Conservation (phyloP, 2,888 invertebrate species). For the Cheiracanthium punctorium region DNA sequence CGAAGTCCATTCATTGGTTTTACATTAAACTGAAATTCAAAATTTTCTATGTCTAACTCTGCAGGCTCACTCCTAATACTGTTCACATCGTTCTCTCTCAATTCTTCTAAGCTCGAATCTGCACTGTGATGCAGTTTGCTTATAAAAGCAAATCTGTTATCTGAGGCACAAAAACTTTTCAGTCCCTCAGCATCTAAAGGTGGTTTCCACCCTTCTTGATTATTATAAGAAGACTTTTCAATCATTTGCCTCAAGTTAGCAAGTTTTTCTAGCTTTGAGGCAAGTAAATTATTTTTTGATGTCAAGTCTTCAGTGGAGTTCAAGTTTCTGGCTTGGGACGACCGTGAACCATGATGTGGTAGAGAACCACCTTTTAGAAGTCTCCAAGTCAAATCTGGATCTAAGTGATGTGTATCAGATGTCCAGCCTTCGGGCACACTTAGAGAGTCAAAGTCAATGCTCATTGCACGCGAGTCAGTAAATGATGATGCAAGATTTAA, state of each 20-base stretch:
- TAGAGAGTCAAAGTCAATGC: conserved; percentile 51
- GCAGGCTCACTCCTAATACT: conserved; percentile 66
- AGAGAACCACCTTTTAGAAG: conserved; percentile 41
- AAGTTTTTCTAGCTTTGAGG: conserved; percentile 57
- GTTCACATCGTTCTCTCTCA: conserved; percentile 57
- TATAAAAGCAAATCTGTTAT: conserved; percentile 42
- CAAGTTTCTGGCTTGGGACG: conserved; percentile 21
- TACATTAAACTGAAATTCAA: conserved; percentile 59
- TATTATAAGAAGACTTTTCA: conserved; percentile 34
- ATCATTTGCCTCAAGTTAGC: conserved; percentile 47
- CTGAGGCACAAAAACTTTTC: conserved; percentile 35
- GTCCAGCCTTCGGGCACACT: conserved; percentile 66
- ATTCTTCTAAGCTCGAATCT: conserved; percentile 62
- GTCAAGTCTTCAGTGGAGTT: conserved; percentile 47
- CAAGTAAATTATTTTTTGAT: conserved; percentile 42
- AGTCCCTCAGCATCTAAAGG: conserved; percentile 72
- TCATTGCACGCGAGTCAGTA: conserved; percentile 55
- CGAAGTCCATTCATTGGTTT: conserved; percentile 64
- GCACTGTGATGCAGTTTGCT: conserved; percentile 61
- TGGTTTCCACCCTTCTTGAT: conserved; percentile 68
- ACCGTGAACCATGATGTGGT: conserved; percentile 23
- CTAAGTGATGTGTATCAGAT: conserved; percentile 33
- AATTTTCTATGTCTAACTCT: conserved; percentile 60
- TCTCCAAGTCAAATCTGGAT: conserved; percentile 43
- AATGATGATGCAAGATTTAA: conserved; percentile 62